Evolutionary conservation across 1,140 invertebrate species (phyloP).

Genomic region (Phymastichus coffea): DNA sequence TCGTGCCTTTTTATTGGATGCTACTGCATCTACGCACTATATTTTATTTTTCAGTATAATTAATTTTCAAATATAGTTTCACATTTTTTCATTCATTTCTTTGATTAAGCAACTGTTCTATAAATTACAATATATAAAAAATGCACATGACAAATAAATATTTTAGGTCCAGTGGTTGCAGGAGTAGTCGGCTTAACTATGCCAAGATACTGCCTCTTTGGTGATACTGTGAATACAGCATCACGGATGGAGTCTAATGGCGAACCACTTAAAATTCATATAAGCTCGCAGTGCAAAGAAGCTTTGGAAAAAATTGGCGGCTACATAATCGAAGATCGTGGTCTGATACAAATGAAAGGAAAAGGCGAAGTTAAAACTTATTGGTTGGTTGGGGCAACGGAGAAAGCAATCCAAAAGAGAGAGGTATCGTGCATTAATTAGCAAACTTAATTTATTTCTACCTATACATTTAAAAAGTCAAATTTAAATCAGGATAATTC

Average conservation of each 20-base stretch:
- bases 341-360: constrained; percentile 86
- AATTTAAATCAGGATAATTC: too few species aligned
- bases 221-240: constrained; percentile 90
- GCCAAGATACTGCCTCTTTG: constrained; percentile 93
- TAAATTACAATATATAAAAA: constrained; percentile 14
- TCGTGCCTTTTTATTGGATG: too few species aligned
- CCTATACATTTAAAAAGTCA: too few species aligned
- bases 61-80: neutral
- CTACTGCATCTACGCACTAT: too few species aligned
- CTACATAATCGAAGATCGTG: constrained; percentile 81
- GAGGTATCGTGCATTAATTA: too few species aligned
- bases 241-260: constrained; percentile 95
- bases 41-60: neutral
- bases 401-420: constrained; percentile 81
- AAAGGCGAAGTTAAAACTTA: constrained; percentile 84
- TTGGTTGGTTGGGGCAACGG: constrained; percentile 85
- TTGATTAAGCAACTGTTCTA: too few species aligned
- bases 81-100: too few species aligned
- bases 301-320: constrained; percentile 85
- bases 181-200: constrained; percentile 96
- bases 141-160: too few species aligned
- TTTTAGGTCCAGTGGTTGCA: constrained; percentile 81
- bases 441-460: too few species aligned
- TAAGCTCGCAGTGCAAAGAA: constrained; percentile 80
- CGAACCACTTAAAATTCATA: constrained; percentile 87